Evolutionary conservation across 2,113 vertebrate species (phyloP).

Genomic region (Gopherus evgoodei): DNA sequence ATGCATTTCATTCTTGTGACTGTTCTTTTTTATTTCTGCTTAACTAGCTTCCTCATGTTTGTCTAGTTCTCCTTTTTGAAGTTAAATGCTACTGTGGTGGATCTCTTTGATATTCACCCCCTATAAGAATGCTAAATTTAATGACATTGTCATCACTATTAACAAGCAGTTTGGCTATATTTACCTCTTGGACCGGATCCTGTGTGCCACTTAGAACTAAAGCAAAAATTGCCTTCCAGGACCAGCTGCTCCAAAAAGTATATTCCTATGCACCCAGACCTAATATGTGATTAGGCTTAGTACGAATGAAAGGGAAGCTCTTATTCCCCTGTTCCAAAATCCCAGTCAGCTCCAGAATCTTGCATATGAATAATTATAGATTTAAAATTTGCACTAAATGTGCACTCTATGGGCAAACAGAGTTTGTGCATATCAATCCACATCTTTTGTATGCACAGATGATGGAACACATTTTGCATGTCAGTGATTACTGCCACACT

Average conservation of each 20-base stretch:
- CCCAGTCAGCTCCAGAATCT: not conserved
- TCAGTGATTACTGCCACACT: not conserved
- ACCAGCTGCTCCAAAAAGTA: not conserved
- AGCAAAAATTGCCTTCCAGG: not conserved
- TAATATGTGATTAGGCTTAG: not conserved
- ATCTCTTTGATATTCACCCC: not conserved
- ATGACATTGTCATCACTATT: not conserved
- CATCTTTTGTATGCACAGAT: not conserved
- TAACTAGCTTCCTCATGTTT: not conserved
- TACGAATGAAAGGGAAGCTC: not conserved
- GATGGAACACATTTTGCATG: not conserved
- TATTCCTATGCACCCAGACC: not conserved
- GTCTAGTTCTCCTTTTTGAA: not conserved
- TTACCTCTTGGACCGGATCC: too few relatives aligned
- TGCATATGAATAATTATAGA: not conserved
- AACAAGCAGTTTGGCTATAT: not conserved
- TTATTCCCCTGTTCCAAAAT: rapidly evolving
- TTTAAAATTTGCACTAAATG: not conserved
- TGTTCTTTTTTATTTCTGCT: not conserved
- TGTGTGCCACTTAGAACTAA: not conserved
- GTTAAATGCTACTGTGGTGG: not conserved
- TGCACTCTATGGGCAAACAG: rapidly evolving
- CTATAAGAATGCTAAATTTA: not conserved
- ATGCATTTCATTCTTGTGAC: not conserved
- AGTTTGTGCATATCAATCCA: not conserved